Evolutionary conservation across 2,797 vertebrate species (phyloP).

Genomic region (Sebastes umbrosus): DNA sequence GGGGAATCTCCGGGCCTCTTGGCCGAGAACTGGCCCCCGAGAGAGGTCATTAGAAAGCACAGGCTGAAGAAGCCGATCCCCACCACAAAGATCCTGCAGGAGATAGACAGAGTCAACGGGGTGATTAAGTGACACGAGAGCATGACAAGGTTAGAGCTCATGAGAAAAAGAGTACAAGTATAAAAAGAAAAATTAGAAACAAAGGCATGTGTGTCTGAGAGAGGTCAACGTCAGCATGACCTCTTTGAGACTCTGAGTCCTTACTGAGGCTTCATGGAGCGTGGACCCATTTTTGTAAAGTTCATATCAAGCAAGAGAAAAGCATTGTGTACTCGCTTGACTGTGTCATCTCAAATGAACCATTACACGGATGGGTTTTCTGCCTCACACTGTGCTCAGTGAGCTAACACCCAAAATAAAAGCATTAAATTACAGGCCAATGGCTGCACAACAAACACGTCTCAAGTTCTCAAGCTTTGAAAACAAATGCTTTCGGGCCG

Average conservation of each 20-base stretch:
- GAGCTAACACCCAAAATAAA: slow-evolving; percentile 37
- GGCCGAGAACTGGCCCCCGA: slow-evolving; percentile 94
- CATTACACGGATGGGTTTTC: slow-evolving; percentile 13
- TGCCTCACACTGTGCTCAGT: slow-evolving; percentile 34
- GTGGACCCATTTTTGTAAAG: neutral
- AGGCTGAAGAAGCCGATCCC: slow-evolving; percentile 98
- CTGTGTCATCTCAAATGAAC: slow-evolving; percentile 44
- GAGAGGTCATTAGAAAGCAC: slow-evolving; percentile 97
- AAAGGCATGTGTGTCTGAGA: neutral
- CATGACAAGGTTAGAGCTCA: slow-evolving; percentile 1
- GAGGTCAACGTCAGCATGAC: neutral
- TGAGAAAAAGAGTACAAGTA: neutral
- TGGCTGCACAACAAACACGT: neutral
- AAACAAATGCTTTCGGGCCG: slow-evolving; percentile 6
- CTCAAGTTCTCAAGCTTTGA: neutral
- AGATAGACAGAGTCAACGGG: slow-evolving; percentile 35
- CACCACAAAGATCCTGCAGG: slow-evolving; percentile 91
- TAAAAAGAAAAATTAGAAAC: neutral
- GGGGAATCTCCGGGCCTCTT: slow-evolving; percentile 92
- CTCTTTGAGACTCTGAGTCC: neutral
- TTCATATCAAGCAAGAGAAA: slow-evolving; percentile 11
- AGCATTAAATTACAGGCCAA: slow-evolving; percentile 26
- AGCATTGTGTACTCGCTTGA: slow-evolving; percentile 21
- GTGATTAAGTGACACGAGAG: slow-evolving; percentile 3
- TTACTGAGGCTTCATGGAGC: neutral